Conservation (phyloP, 1,140 invertebrate species). For the Dufourea novaeangliae region DNA sequence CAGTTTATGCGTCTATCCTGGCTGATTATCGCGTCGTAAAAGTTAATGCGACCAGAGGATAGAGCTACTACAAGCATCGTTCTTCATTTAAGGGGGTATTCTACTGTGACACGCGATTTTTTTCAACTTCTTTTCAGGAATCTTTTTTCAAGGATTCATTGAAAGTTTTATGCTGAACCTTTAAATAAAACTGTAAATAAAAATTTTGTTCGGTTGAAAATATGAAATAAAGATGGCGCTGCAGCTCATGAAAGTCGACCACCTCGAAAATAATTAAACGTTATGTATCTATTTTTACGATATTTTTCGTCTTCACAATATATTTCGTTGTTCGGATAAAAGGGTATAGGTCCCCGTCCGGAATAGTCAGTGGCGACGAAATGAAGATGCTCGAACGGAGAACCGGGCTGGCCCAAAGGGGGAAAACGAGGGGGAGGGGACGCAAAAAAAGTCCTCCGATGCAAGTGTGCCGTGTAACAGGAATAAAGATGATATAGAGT, state of each 20-base stretch:
- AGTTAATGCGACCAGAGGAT: neutral
- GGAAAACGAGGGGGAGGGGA: neutral
- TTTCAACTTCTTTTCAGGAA: too few species aligned
- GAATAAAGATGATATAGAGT: constrained; percentile 61
- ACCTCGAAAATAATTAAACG: too few species aligned
- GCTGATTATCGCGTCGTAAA: neutral
- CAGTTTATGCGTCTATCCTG: neutral
- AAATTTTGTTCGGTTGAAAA: too few species aligned
- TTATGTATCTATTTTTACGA: constrained; percentile 28
- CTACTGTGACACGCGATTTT: too few species aligned
- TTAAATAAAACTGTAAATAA: too few species aligned
- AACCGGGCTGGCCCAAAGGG: neutral
- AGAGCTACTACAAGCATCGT: neutral
- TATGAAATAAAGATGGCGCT: too few species aligned
- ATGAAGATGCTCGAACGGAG: constrained; percentile 21
- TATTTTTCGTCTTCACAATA: constrained; percentile 46
- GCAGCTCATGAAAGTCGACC: too few species aligned
- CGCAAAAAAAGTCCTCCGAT: constrained; percentile 45
- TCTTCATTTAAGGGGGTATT: neutral
- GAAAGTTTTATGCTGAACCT: too few species aligned
- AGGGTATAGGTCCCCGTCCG: neutral
- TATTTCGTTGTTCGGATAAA: constrained; percentile 39
- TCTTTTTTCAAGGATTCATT: too few species aligned
- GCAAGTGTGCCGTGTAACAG: constrained; percentile 52
- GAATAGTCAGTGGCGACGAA: neutral